A percentile compares a stretch with the other conserved stretches of the same genome.
These are phyloP conservation scores for Apocheima hispidaria DNA, from an alignment of 2,888 invertebrate genomes.

Conservation along the genomic window DNA sequence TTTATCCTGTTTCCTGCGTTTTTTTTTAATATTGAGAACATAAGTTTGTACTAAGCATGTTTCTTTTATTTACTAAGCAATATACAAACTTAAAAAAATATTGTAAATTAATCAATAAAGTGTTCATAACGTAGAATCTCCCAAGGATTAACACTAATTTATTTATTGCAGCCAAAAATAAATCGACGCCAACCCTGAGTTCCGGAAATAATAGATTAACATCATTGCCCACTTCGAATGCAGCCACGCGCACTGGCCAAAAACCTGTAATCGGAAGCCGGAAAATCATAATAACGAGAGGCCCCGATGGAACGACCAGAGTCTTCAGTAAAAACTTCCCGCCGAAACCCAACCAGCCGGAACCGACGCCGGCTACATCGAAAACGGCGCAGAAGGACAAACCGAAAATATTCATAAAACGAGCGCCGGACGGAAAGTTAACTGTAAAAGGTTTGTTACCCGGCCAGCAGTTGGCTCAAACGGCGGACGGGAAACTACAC, in stretches of 20 bases:
- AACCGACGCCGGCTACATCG: slow-evolving; percentile 55
- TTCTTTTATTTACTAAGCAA: no score
- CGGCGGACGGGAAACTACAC: slow-evolving; percentile 97
- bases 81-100: no score
- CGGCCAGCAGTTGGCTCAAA: slow-evolving; percentile 96
- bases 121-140: no score
- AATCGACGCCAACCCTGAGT: slow-evolving; percentile 81
- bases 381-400: slow-evolving; percentile 76
- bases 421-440: slow-evolving; percentile 95
- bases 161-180: slow-evolving; percentile 77
- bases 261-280: slow-evolving; percentile 88
- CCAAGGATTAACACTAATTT: no score
- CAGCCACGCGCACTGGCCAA: slow-evolving; percentile 83
- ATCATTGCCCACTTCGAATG: slow-evolving; percentile 86
- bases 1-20: no score
- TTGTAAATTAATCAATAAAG: no score
- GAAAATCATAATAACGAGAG: slow-evolving; percentile 91
- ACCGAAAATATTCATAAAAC: slow-evolving; percentile 94
- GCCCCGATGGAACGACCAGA: slow-evolving; percentile 88
- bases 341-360: slow-evolving; percentile 65
- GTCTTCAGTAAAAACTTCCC: slow-evolving; percentile 87
- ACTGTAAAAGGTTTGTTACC: slow-evolving; percentile 96
- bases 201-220: slow-evolving; percentile 88
- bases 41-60: no score
- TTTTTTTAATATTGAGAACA: no score